Conservation (phyloP, 2,113 vertebrate genomes). For the Cyprinus carpio region DNA sequence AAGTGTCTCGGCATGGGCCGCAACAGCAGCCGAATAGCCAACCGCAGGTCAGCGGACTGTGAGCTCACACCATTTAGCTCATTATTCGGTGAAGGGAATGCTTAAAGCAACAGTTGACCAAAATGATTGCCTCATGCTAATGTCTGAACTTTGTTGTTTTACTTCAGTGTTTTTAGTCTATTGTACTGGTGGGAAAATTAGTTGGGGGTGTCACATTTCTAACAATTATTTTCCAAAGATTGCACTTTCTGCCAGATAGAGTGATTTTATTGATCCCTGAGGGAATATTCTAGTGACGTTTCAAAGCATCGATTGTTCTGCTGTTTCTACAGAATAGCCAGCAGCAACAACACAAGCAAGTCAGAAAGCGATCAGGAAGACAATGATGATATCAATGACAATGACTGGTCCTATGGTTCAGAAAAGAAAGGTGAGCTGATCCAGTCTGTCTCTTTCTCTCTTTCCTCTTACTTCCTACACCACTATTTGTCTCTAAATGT, state of each 20-base stretch:
- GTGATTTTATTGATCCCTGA: background rate
- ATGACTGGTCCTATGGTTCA: slow-evolving; percentile 96
- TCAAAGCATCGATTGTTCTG: background rate
- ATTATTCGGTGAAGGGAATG: background rate
- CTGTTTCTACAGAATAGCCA: slow-evolving; percentile 80
- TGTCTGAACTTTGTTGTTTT: background rate
- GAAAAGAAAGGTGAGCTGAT: slow-evolving; percentile 88
- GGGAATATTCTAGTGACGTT: background rate
- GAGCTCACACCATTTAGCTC: background rate
- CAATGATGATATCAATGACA: slow-evolving; percentile 96
- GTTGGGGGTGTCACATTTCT: background rate
- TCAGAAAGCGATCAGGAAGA: slow-evolving; percentile 97
- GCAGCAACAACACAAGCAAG: slow-evolving; percentile 95
- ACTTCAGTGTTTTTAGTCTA: background rate
- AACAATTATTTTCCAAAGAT: background rate
- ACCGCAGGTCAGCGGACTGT: slow-evolving; percentile 80
- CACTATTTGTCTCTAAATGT: background rate
- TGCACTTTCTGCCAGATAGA: background rate
- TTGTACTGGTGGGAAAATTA: background rate
- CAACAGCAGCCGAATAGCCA: slow-evolving; percentile 97
- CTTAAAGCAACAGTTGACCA: background rate
- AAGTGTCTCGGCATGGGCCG: slow-evolving; percentile 98
- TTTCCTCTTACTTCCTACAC: background rate
- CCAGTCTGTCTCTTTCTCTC: background rate
- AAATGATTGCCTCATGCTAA: background rate